A percentile compares a stretch with the other conserved stretches of the same genome.
Evolutionary conservation across 2,888 invertebrate genomes (phyloP).

Genomic region (Eupithecia abbreviata): DNA sequence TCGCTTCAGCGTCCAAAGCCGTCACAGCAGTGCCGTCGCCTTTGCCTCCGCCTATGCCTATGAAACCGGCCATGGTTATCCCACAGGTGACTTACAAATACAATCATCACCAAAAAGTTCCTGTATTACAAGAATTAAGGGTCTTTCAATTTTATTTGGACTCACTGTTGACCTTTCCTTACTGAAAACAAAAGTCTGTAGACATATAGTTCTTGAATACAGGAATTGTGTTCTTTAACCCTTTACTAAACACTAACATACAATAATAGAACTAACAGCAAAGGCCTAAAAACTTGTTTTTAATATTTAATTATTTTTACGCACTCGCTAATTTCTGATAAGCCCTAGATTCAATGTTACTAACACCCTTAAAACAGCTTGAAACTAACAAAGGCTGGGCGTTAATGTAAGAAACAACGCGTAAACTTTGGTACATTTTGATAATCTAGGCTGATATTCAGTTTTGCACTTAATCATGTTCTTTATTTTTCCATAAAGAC

Average conservation of each 20-base stretch:
- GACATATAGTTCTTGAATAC: not conserved
- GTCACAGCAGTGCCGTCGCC: slow-evolving; percentile 41
- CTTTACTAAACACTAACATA: not conserved
- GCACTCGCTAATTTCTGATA: not conserved
- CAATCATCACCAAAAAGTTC: not conserved
- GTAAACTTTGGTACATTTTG: not conserved
- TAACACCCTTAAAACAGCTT: not conserved
- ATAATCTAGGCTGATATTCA: not conserved
- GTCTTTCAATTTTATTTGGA: not conserved
- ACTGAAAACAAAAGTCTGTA: not conserved
- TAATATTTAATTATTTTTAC: not conserved
- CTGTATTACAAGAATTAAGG: not conserved
- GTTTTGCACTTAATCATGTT: not conserved
- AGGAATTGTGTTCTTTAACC: not conserved
- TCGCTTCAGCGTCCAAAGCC: slow-evolving; percentile 34
- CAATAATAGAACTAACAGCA: not conserved
- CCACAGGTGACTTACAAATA: slow-evolving; percentile 58
- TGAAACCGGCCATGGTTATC: slow-evolving; percentile 48
- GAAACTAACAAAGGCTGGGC: not conserved
- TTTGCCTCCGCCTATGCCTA: slow-evolving; percentile 51
- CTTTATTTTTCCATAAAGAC: not conserved
- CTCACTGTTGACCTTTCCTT: not conserved
- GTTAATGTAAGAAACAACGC: not conserved
- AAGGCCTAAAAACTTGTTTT: not conserved
- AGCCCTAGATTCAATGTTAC: not conserved